Percentiles rank a stretch among this genome's conserved stretches.
Conservation (phyloP, 1,140 invertebrate genomes). For the Thaumetopoea pityocampa region DNA sequence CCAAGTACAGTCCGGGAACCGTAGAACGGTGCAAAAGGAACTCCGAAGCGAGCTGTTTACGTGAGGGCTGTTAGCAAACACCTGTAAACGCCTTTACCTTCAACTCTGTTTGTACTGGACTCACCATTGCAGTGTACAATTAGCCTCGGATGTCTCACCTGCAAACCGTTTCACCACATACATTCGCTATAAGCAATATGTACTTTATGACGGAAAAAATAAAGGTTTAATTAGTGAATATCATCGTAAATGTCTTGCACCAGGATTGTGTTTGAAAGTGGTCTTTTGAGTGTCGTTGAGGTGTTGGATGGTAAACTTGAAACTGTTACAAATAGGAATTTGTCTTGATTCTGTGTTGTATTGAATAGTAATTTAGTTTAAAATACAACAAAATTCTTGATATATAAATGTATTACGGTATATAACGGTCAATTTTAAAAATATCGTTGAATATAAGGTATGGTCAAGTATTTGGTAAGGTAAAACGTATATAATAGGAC, state of each 20-base stretch:
- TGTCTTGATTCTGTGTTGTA: slow-evolving; percentile 1
- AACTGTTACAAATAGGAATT: slow-evolving; percentile 6
- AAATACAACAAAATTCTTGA: too few species aligned
- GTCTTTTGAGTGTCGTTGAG: slow-evolving; percentile 14
- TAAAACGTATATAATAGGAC: too few species aligned
- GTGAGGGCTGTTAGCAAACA: slow-evolving; percentile 65
- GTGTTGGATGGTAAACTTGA: slow-evolving; percentile 8
- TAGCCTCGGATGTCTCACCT: slow-evolving; percentile 52
- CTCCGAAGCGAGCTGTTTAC: slow-evolving; percentile 54
- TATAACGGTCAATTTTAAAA: too few species aligned
- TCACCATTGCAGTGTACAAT: slow-evolving; percentile 55
- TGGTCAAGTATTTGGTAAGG: too few species aligned
- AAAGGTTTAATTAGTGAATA: too few species aligned
- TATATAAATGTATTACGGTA: too few species aligned
- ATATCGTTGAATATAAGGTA: too few species aligned
- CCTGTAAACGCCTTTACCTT: slow-evolving; percentile 48
- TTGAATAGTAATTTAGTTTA: slow-evolving; percentile 1
- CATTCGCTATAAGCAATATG: background rate
- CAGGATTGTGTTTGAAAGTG: slow-evolving; percentile 11
- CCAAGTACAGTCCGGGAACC: slow-evolving; percentile 9
- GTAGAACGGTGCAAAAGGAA: slow-evolving; percentile 34
- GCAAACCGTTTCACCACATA: slow-evolving; percentile 27
- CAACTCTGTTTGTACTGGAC: slow-evolving; percentile 51
- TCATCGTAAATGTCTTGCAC: slow-evolving; percentile 7
- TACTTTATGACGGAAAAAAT: too few species aligned